Evolutionary conservation across 2,888 invertebrate genomes (phyloP), one percentile per base, ranked within the genome.

Genomic region (Silvanus unidentatus): DNA sequence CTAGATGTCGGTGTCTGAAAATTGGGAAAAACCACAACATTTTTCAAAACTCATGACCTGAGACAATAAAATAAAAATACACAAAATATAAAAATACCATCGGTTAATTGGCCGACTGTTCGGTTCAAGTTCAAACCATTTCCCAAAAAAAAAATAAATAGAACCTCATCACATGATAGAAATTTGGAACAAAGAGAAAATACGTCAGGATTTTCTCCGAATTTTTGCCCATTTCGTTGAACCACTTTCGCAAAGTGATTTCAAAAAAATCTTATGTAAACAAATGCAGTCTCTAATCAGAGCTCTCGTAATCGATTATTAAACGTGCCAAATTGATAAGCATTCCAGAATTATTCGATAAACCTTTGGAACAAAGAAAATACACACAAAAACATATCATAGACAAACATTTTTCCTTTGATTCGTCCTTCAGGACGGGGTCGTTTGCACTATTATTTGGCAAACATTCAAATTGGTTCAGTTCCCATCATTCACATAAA

Each of bases 391-490:
- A n/a, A n/a, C n/a, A n/a, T n/a, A n/a, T n/a, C n/a, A n/a, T n/a
- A n/a, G n/a, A n/a, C n/a, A 22, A 22, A 22, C 8, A 22, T 22
- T 8, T 16, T 39, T 27, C 22, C 22, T 16, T 14, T 11, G 27
- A n/a, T 5, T 15, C 32, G 40, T 49, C 45, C 52, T 41, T 48
- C 43, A 47, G 45, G 32, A 34, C 38, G 43, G 39, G 46, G 46
- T 46, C 46, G 28, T 39, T 46, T 46, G 46, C 46, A 46, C 46
- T 39, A 43, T 40, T 46, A 42, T 43, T 40, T 46, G 42, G 43
- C 43, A 43, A 37, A 29, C 39, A 12, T 41, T 30, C 15, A 37
- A 37, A 12, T 22, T 22, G 22, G 22, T 22, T 22, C 22, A 22
- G 22, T 22, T 22, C 22, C 22, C 22, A 22, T 22, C 8, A 22